Evolutionary conservation across 2,888 invertebrate species (phyloP), one percentile per base, ranked within the genome.

Genomic region (Automeris io): DNA sequence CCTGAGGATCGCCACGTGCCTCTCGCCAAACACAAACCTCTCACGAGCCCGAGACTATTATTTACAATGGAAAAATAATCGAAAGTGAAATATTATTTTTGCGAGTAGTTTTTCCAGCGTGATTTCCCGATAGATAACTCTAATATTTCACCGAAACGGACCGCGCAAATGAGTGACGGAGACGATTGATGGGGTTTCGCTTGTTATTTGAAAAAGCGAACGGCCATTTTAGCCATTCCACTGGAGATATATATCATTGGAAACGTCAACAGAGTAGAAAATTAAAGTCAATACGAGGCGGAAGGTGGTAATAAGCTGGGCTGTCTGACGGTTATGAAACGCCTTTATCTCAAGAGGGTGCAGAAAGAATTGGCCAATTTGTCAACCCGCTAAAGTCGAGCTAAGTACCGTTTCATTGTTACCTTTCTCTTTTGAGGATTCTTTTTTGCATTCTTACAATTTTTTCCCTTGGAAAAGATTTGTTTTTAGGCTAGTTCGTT

Each of bases 181-280:
- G 32, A 74, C 55, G 81, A 86, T 86, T 79, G 85, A 86, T 86
- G 78, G 73, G 58, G 55, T 50, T 56, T 61, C 67, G 68, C 69
- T 79, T 81, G 85, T 83, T 83, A 83, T 86, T 83, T 86, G 83
- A 83, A 85, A 82, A 85, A 83, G 82, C 80, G 72, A 62, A 75
- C 68, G 74, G 70, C 76, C 76, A 81, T 82, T 85, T 71, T 61
- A 70, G 63, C 77, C 69, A 68, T 75, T 74, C 70, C 58, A 54
- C 61, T 52, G 57, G 55, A 77, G 75, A 68, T 77, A 83, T 82
- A 80, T 78, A 82, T 86, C 81, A 83, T 73, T 73, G 73, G 71
- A 66, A 75, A 78, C 77, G 85, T 82, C 81, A 83, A 83, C 77
- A 83, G 69, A 66, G 77, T 70, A 81, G 80, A 83, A 85, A 83